phyloP scores from a whole-genome alignment of 1,140 invertebrate genomes.

The Caenorhabditis brenneri region DNA sequence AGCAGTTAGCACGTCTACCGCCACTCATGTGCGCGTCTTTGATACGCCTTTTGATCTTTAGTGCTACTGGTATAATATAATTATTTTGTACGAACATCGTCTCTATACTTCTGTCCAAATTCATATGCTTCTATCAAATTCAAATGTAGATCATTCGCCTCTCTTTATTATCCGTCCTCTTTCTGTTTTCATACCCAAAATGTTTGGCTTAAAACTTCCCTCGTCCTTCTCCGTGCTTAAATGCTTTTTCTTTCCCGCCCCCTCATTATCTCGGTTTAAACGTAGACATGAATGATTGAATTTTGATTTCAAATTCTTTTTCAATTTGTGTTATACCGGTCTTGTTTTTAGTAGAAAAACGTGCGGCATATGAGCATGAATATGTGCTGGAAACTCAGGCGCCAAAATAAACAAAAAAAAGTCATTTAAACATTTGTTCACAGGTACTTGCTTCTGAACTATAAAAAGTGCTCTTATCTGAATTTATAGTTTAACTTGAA shows the following conservation, averaged over 20 bases:
- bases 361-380: too few species aligned
- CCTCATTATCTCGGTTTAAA: slow-evolving; percentile 14
- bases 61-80: slow-evolving; percentile 43
- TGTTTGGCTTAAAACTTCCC: slow-evolving; percentile 24
- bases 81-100: slow-evolving; percentile 37
- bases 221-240: not conserved
- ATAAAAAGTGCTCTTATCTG: too few species aligned
- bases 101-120: slow-evolving; percentile 4
- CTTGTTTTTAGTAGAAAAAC: too few species aligned
- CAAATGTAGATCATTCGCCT: not conserved
- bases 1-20: slow-evolving; percentile 29
- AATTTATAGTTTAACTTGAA: too few species aligned
- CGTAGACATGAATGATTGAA: slow-evolving; percentile 41
- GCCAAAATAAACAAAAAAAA: too few species aligned
- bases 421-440: too few species aligned
- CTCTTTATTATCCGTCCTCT: not conserved
- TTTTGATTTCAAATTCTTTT: too few species aligned
- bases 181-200: not conserved
- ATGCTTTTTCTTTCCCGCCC: not conserved
- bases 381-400: too few species aligned
- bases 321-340: too few species aligned
- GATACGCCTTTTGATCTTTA: slow-evolving; percentile 31
- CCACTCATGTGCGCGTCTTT: not conserved
- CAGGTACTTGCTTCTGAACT: too few species aligned
- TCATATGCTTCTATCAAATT: slow-evolving; percentile 17